Conservation (phyloP, 2,797 vertebrate genomes). For the Etheostoma perlongum region DNA sequence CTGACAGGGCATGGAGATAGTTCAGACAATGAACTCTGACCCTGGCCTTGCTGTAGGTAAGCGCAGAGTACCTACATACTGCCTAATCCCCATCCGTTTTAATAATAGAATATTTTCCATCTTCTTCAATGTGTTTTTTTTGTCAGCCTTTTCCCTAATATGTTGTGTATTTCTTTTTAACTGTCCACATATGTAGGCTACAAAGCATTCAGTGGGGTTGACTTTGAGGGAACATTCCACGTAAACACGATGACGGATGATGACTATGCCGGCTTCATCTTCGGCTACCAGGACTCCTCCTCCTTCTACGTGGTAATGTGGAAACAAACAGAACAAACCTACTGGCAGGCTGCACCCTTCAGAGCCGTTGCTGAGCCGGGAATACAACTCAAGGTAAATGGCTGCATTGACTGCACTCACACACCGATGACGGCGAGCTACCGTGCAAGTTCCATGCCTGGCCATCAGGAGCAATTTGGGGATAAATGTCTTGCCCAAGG, state of each 20-base stretch:
- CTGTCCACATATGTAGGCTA: slow-evolving; percentile 86
- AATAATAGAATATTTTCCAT: background rate
- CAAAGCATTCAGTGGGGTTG: slow-evolving; percentile 96
- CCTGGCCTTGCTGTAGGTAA: slow-evolving; percentile 97
- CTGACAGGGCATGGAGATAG: slow-evolving; percentile 91
- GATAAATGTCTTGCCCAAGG: no score
- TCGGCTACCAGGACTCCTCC: slow-evolving; percentile 98
- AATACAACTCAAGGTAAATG: slow-evolving; percentile 96
- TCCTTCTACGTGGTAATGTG: slow-evolving; percentile 99
- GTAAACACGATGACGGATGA: slow-evolving; percentile 98
- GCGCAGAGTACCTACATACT: slow-evolving; percentile 50
- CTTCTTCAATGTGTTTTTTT: background rate
- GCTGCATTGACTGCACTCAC: background rate
- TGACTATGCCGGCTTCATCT: slow-evolving; percentile 98
- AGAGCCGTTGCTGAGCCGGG: slow-evolving; percentile 97
- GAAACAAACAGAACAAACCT: slow-evolving; percentile 99
- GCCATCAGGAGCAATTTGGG: background rate
- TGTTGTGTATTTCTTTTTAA: background rate
- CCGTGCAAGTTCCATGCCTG: background rate
- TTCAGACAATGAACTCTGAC: slow-evolving; percentile 99
- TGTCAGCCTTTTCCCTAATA: background rate
- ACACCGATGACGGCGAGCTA: background rate
- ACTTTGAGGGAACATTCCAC: slow-evolving; percentile 99
- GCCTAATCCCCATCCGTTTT: background rate
- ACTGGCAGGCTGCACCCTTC: slow-evolving; percentile 98